Base-by-base conservation (phyloP, 2,888 invertebrate genomes). In the Griposia aprilina region DNA sequence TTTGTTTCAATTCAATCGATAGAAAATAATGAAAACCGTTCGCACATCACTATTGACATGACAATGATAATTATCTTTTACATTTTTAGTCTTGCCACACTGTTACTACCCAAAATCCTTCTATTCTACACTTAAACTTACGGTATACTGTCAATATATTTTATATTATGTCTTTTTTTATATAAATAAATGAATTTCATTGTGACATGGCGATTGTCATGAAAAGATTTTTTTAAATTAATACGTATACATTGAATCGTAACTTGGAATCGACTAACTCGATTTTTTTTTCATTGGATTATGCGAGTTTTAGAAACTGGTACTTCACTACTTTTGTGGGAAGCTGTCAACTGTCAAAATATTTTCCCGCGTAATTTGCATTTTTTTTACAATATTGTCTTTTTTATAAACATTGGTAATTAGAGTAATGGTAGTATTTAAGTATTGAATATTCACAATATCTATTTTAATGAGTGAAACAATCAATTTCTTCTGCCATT, bases 81-180 rank as follows among this genome's bases (percentile, higher is more conserved):
- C n/a, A 52, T 57, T 62, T 65, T 70, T 41, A 48, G 15, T 57
- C 48, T 57, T 8, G 50, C 41, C 73, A 82, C 89, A 79, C 73
- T 86, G 80, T 81, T 78, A 80, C 70, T 60, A 78, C 36, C 23
- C 45, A 65, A 72, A 63, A 74, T 26, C 26, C 8, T 67, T 78
- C 86, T 88, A 90, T 73, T 68, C 89, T 89, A 93, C 78, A 86
- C 85, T 91, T 92, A 94, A 87, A 80, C 72, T 90, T 89, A 91
- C 73, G 94, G 95, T 95, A 95, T 95, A 95, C 95, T 85, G 90
- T 86, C 89, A 90, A 91, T 93, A 93, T 91, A 91, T 88, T 91
- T 87, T 91, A 90, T 90, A 88, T 89, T 85, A 90, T 92, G 91
- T 93, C 91, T 92, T 91, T 93, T 92, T 89, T 84, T 41, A 41